These are phyloP conservation scores for Mastomys natalensis DNA, from an alignment of 2,113 vertebrate genomes.

Conservation along the genomic window DNA sequence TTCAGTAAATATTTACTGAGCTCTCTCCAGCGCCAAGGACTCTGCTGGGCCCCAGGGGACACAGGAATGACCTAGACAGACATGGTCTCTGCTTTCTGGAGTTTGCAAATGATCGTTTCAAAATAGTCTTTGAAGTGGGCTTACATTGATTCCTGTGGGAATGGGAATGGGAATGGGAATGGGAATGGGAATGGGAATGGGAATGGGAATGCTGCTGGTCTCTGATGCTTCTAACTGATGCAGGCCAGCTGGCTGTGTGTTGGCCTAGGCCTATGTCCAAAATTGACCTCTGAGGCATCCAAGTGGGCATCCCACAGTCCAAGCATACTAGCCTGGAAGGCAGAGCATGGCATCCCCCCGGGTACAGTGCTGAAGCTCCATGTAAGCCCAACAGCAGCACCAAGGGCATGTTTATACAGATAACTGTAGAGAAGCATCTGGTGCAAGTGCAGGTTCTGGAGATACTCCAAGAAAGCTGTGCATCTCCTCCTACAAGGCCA, in stretches of 20 bases:
- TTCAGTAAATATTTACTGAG: constrained; percentile 46
- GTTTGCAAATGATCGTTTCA: constrained; percentile 8
- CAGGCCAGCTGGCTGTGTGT: neutral
- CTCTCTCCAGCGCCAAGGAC: neutral
- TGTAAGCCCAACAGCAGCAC: too few relatives aligned
- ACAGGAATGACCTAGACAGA: constrained; percentile 9
- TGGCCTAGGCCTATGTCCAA: neutral
- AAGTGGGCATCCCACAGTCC: neutral
- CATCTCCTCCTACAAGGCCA: neutral
- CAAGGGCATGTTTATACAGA: neutral
- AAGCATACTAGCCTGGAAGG: neutral
- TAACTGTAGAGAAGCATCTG: neutral
- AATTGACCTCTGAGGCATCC: neutral
- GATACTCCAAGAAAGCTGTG: neutral
- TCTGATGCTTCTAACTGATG: neutral
- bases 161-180: too few relatives aligned
- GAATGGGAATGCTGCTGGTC: neutral
- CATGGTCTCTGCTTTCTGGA: neutral
- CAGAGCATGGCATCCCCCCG: neutral
- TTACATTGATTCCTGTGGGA: neutral
- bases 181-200: too few relatives aligned
- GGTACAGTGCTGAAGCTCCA: neutral
- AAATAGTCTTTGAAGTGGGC: constrained; percentile 11
- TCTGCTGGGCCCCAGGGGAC: neutral
- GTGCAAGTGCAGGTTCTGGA: neutral